phyloP scores from a whole-genome alignment of 2,888 invertebrate genomes.

The Ophioninae sp. region DNA sequence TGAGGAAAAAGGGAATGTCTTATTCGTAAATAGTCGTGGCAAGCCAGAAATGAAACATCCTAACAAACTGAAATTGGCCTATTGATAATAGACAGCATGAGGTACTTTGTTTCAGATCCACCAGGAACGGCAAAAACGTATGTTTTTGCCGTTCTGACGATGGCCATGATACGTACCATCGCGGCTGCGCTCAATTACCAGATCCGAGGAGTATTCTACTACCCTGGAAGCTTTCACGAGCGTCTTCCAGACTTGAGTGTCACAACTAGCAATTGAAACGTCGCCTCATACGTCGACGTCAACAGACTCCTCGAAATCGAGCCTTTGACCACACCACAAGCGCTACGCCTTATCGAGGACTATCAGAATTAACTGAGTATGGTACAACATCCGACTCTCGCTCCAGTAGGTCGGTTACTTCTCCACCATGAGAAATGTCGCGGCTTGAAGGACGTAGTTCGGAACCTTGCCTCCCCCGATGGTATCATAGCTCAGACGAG shows the following conservation, averaged over 20 bases:
- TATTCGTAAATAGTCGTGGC: not conserved
- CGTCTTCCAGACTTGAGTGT: not conserved
- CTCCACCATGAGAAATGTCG: not conserved
- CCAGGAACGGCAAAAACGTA: too few species aligned
- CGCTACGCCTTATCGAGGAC: not conserved
- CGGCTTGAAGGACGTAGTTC: not conserved
- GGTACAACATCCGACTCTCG: too few species aligned
- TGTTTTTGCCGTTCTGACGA: too few species aligned
- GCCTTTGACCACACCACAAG: not conserved
- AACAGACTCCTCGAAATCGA: not conserved
- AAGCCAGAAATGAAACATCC: constrained; percentile 17
- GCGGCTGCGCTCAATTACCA: not conserved
- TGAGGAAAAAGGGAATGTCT: not conserved
- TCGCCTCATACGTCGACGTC: not conserved
- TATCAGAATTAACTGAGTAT: too few species aligned
- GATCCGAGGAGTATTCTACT: not conserved
- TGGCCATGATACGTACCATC: too few species aligned
- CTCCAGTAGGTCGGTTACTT: not conserved
- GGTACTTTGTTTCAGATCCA: too few species aligned
- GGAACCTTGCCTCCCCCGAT: too few species aligned
- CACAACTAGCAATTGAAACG: not conserved
- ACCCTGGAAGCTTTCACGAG: not conserved
- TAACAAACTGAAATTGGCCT: not conserved
- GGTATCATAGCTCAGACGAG: too few species aligned
- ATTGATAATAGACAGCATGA: not conserved